Evolutionary conservation across 2,797 vertebrate species (phyloP).

Genomic region (Tadarida brasiliensis): DNA sequence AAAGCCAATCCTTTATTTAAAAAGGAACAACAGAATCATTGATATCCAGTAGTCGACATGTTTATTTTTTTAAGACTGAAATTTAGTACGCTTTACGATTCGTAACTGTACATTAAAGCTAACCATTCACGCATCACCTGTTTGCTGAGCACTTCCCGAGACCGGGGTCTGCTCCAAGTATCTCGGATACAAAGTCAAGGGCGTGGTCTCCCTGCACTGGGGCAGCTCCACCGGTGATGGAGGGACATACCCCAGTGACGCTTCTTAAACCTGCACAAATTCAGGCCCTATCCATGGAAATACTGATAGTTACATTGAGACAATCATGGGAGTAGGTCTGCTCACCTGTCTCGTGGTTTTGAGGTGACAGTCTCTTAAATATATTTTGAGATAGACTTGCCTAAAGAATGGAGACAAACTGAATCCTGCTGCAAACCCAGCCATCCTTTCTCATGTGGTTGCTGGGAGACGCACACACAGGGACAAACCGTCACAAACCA

Average conservation of each 20-base stretch:
- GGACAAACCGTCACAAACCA: background rate
- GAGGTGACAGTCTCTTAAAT: background rate
- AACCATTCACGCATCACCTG: background rate
- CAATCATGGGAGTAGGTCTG: background rate
- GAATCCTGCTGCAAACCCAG: background rate
- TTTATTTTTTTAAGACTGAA: background rate
- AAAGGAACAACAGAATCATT: background rate
- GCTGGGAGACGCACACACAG: accelerated
- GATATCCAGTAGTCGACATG: background rate
- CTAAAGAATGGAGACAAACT: background rate
- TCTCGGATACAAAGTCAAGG: background rate
- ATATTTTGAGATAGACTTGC: background rate
- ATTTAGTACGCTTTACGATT: background rate
- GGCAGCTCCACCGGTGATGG: accelerated
- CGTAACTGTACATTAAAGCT: background rate
- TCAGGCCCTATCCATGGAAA: accelerated
- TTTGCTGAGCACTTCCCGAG: background rate
- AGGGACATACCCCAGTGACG: background rate
- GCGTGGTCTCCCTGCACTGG: accelerated
- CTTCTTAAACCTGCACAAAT: background rate
- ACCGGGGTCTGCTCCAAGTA: background rate
- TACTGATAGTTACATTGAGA: background rate
- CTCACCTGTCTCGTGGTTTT: background rate
- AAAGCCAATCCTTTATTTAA: background rate
- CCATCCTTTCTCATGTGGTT: too few species aligned